Evolutionary conservation across 2,113 vertebrate species (phyloP).

Genomic region (Callipepla californica): DNA sequence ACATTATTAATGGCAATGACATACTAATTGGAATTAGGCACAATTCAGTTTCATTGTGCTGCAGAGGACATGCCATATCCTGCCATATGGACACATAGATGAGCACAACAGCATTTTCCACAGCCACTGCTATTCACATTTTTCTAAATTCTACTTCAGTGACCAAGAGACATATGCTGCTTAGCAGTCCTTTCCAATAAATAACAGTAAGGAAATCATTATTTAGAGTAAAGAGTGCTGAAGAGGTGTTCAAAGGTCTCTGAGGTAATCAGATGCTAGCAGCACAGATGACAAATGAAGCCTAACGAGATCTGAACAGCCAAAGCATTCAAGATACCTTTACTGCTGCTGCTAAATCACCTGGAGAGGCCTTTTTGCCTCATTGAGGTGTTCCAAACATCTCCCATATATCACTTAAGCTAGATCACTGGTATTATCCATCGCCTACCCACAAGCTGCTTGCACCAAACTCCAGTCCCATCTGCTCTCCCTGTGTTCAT

Average conservation of each 20-base stretch:
- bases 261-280: neutral
- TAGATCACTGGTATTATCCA: neutral
- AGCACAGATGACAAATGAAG: conserved; percentile 6
- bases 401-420: neutral
- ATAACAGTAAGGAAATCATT: neutral
- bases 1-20: conserved; percentile 69
- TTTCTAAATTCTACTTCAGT: neutral
- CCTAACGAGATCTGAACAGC: neutral
- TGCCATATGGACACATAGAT: neutral
- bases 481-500: neutral
- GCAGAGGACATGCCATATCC: conserved; percentile 64
- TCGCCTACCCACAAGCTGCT: neutral
- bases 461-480: rapidly evolving
- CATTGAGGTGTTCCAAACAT: neutral
- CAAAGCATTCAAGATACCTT: neutral
- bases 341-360: neutral
- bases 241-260: neutral
- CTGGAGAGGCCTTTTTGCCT: neutral
- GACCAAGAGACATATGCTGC: neutral
- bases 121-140: neutral
- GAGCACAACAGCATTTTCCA: neutral
- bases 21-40: conserved; percentile 73
- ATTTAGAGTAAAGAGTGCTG: neutral
- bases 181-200: neutral
- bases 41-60: conserved; percentile 66